Evolutionary conservation across 1,140 invertebrate genomes (phyloP).

Genomic region (Leptoteleia sp.): DNA sequence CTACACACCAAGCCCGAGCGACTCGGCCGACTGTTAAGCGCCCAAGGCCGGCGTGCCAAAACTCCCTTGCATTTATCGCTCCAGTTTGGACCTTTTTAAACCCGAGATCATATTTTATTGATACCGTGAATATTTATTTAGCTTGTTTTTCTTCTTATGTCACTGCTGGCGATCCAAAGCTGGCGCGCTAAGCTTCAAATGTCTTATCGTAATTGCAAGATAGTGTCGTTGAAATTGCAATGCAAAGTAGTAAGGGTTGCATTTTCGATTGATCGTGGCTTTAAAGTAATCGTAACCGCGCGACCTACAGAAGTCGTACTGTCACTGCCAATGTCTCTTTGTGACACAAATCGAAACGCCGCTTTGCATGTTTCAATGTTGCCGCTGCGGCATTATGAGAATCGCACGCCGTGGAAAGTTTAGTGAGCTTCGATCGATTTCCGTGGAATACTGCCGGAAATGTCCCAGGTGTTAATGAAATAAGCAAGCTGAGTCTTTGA

Average conservation of each 20-base stretch:
- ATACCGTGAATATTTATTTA: too few species aligned
- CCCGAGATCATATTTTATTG: too few species aligned
- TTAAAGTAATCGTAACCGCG: conserved; percentile 4
- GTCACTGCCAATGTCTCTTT: conserved; percentile 15
- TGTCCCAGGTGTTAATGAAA: conserved; percentile 25
- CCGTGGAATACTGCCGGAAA: conserved; percentile 5
- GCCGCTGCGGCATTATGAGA: conserved; percentile 1
- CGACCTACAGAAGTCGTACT: conserved; percentile 5
- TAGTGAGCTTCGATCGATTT: conserved; percentile 20
- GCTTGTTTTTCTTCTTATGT: too few species aligned
- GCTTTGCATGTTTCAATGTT: conserved; percentile 12
- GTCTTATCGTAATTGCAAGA: neutral
- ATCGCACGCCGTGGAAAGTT: conserved; percentile 12
- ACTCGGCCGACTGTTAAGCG: too few species aligned
- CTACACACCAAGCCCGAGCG: too few species aligned
- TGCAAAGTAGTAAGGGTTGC: conserved; percentile 9
- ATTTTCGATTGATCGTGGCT: conserved; percentile 11
- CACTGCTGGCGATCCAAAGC: too few species aligned
- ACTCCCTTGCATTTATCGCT: too few species aligned
- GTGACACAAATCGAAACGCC: conserved; percentile 2
- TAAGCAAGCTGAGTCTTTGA: conserved; percentile 22
- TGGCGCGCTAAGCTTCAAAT: too few species aligned
- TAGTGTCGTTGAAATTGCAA: conserved; percentile 4
- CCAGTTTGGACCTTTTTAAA: too few species aligned
- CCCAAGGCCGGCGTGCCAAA: too few species aligned